Evolutionary conservation across 1,140 invertebrate genomes (phyloP).

Genomic region (Bombus sylvicola): DNA sequence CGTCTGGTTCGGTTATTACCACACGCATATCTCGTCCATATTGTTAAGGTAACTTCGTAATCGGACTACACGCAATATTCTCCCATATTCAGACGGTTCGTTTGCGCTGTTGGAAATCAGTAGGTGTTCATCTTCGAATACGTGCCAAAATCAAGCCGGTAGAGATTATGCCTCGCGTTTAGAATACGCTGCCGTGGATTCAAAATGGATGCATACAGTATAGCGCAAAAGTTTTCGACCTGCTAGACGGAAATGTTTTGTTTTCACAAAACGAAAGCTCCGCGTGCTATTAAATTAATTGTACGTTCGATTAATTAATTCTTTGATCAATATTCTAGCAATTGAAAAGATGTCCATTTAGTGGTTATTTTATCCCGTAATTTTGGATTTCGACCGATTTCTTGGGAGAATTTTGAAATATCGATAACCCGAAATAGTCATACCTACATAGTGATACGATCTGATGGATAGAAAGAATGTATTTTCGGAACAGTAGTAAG

Average conservation of each 20-base stretch:
- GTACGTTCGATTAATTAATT: background rate
- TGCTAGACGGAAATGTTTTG: background rate
- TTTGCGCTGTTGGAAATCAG: constrained; percentile 31
- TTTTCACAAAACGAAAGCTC: background rate
- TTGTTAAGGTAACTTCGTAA: constrained; percentile 40
- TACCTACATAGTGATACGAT: no score
- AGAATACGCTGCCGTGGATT: constrained; percentile 13
- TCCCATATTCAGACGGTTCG: constrained; percentile 29
- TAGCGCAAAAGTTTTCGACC: background rate
- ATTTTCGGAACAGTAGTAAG: background rate
- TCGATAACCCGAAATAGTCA: background rate
- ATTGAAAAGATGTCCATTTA: no score
- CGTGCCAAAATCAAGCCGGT: constrained; percentile 33
- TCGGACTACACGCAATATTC: constrained; percentile 31
- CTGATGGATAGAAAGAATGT: background rate
- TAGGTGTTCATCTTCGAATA: constrained; percentile 35
- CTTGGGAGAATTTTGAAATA: background rate
- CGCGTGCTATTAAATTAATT: background rate
- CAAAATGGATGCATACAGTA: background rate
- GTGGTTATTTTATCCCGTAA: no score
- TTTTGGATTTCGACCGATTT: background rate
- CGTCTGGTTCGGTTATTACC: background rate
- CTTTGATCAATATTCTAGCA: no score
- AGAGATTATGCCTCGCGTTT: constrained; percentile 33
- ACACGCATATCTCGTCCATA: background rate